Conservation (phyloP, 2,113 vertebrate species). For the Porphyrio hochstetteri region DNA sequence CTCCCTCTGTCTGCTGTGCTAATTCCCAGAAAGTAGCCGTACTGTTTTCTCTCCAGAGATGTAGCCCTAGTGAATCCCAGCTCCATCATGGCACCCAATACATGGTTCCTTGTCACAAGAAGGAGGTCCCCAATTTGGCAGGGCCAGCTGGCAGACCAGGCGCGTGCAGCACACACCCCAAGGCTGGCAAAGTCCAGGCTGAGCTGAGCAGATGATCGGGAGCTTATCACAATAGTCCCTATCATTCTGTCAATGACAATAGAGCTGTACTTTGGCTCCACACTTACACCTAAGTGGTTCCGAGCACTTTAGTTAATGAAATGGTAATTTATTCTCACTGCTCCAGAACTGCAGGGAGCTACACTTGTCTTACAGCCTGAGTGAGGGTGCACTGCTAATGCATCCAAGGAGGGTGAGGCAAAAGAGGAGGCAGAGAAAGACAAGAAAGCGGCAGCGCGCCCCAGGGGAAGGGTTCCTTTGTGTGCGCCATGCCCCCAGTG, state of each 20-base stretch:
- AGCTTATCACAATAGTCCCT: background rate
- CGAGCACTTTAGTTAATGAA: background rate
- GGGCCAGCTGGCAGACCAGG: background rate
- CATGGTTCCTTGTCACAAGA: background rate
- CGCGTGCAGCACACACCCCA: background rate
- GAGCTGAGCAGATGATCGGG: background rate
- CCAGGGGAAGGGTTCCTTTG: background rate
- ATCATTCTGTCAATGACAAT: background rate
- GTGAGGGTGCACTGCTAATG: background rate
- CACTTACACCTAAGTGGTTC: background rate
- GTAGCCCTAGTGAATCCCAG: background rate
- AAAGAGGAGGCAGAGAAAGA: background rate
- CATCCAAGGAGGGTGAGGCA: background rate
- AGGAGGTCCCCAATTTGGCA: background rate
- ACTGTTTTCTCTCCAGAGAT: background rate
- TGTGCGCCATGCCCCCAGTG: accelerated
- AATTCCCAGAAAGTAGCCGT: background rate
- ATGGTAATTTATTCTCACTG: background rate
- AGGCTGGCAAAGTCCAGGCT: background rate
- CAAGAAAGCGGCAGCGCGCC: background rate
- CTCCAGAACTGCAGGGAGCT: background rate
- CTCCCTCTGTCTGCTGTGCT: background rate
- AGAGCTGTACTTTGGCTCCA: background rate
- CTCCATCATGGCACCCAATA: background rate
- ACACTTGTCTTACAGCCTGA: background rate